phyloP scores from a whole-genome alignment of 2,888 invertebrate genomes.

The Brachyptera risi region DNA sequence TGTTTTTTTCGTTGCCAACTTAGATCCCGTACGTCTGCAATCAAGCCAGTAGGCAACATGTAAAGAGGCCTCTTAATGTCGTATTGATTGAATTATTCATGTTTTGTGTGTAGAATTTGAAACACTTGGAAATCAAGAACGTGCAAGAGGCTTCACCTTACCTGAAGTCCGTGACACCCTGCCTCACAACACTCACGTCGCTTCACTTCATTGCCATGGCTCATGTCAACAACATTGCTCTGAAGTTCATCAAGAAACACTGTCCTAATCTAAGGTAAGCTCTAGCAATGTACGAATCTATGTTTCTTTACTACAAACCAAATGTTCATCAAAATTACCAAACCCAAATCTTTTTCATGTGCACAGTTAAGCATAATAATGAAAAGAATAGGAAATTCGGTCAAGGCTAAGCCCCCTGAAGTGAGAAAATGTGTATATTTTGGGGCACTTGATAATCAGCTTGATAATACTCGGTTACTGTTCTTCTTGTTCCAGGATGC shows the following conservation, averaged over 20 bases:
- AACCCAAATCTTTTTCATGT: no score
- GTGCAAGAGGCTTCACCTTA: conserved; percentile 31
- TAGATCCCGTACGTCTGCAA: no score
- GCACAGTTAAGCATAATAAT: no score
- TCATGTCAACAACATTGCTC: conserved; percentile 28
- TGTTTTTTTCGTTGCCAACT: no score
- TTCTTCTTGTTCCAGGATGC: conserved; percentile 25
- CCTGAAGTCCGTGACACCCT: conserved; percentile 33
- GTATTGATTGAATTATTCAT: no score
- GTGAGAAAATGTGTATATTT: no score
- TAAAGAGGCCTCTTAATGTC: no score
- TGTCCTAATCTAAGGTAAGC: conserved; percentile 32
- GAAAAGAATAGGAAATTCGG: no score
- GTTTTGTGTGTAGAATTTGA: conserved; percentile 32
- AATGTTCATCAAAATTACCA: no score
- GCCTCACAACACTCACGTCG: conserved; percentile 29
- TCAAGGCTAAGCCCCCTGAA: no score
- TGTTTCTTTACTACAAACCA: not conserved
- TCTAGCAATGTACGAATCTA: not conserved
- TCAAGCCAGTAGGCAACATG: no score
- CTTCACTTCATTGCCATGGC: conserved; percentile 31
- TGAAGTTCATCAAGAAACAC: conserved; percentile 32
- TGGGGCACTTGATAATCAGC: not conserved
- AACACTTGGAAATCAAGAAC: conserved; percentile 33
- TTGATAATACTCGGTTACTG: no score